phyloP scores from a whole-genome alignment of 2,113 vertebrate species.

The Megaceryle torquata region DNA sequence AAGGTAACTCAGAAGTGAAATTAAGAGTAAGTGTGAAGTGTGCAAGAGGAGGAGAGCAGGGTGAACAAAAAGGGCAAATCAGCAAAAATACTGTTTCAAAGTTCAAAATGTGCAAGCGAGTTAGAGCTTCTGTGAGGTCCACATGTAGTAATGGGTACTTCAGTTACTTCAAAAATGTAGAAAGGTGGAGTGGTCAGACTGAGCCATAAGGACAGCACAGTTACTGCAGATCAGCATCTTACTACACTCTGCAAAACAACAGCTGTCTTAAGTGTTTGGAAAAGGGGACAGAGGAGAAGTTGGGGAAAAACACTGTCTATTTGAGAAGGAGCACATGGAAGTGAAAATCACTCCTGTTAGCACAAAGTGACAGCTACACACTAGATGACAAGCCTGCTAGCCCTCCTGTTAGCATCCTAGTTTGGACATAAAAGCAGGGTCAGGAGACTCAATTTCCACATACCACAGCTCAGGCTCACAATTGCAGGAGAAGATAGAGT shows the following conservation, averaged over 20 bases:
- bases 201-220: neutral
- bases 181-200: neutral
- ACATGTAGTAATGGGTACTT: accelerated
- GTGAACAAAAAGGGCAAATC: neutral
- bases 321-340: neutral
- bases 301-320: neutral
- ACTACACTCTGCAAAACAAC: neutral
- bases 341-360: neutral
- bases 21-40: neutral
- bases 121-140: neutral
- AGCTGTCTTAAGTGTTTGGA: neutral
- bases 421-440: neutral
- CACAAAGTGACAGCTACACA: neutral
- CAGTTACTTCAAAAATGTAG: neutral
- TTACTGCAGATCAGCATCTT: neutral
- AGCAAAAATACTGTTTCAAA: neutral
- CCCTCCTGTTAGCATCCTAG: neutral
- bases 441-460: neutral
- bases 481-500: neutral
- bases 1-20: neutral
- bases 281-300: neutral
- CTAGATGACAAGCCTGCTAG: neutral
- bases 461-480: neutral
- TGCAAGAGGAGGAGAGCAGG: neutral
- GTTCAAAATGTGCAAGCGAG: neutral